Percentiles rank a stretch among this genome's conserved stretches.
Conservation (phyloP, 2,113 vertebrate genomes). For the Scopus umbretta region DNA sequence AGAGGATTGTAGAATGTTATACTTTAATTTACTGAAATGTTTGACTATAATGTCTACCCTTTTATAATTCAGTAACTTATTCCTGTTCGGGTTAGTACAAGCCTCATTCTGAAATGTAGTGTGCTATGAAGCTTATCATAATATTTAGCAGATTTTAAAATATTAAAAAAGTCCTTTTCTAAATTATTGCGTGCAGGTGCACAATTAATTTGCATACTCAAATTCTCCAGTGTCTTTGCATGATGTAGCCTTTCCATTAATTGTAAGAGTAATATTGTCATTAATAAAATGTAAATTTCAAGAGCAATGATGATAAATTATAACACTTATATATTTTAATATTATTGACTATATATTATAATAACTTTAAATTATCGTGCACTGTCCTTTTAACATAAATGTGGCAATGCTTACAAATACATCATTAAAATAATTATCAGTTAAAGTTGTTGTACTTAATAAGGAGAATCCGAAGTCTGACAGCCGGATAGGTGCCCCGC, state of each 20-base stretch:
- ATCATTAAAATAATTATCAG: not conserved
- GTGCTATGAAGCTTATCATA: not conserved
- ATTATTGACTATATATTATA: not conserved
- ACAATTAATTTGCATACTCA: not conserved
- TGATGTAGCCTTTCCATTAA: not conserved
- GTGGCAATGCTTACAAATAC: not conserved
- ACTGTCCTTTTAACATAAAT: not conserved
- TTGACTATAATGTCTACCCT: not conserved
- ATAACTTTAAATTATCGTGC: not conserved
- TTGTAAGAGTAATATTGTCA: not conserved
- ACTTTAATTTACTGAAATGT: conserved; percentile 16
- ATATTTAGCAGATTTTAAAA: not conserved
- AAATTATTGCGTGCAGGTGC: not conserved
- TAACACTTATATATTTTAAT: not conserved
- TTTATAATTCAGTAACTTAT: not conserved
- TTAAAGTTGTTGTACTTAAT: not conserved
- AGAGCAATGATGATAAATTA: not conserved
- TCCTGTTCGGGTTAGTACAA: not conserved
- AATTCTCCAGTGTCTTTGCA: not conserved
- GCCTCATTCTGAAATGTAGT: not conserved
- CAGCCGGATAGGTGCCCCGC: not conserved
- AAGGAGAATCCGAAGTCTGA: not conserved
- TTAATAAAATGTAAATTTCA: not conserved
- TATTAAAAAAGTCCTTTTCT: not conserved
- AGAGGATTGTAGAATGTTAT: not conserved